phyloP scores from a whole-genome alignment of 2,113 vertebrate genomes.

The Irena cyanogastra region DNA sequence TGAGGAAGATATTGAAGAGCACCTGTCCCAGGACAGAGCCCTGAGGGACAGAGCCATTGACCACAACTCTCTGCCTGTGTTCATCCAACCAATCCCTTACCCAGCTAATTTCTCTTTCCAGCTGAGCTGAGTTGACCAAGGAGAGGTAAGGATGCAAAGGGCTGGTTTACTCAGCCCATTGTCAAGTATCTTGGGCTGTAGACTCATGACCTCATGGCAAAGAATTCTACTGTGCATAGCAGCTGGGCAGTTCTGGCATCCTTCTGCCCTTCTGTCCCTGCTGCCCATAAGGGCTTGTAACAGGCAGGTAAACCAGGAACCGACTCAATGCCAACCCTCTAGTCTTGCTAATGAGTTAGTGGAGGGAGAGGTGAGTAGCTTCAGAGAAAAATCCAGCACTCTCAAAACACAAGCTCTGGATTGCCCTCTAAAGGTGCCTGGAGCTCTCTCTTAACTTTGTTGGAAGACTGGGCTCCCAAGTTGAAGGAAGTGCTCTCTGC shows the following conservation, averaged over 20 bases:
- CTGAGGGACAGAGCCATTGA: background rate
- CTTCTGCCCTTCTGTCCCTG: background rate
- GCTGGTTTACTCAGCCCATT: background rate
- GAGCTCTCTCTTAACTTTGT: background rate
- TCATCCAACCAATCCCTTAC: background rate
- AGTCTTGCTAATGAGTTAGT: background rate
- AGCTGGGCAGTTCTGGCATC: background rate
- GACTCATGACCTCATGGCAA: background rate
- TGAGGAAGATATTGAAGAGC: background rate
- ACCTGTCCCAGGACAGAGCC: background rate
- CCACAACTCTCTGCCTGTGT: background rate
- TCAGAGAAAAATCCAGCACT: background rate
- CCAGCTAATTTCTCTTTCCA: background rate
- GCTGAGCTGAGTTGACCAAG: background rate
- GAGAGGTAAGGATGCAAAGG: background rate
- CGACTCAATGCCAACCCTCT: background rate
- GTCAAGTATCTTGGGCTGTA: background rate
- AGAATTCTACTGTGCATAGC: background rate
- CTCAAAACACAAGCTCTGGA: background rate
- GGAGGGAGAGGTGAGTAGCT: background rate
- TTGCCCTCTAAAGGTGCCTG: constrained; percentile 20
- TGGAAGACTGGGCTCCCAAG: background rate
- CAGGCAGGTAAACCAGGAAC: background rate
- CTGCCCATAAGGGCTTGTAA: background rate
- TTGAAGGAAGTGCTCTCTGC: too few species aligned